Conservation (phyloP, 64 coral and sea anemone species). For the Acropora yongei region DNA sequence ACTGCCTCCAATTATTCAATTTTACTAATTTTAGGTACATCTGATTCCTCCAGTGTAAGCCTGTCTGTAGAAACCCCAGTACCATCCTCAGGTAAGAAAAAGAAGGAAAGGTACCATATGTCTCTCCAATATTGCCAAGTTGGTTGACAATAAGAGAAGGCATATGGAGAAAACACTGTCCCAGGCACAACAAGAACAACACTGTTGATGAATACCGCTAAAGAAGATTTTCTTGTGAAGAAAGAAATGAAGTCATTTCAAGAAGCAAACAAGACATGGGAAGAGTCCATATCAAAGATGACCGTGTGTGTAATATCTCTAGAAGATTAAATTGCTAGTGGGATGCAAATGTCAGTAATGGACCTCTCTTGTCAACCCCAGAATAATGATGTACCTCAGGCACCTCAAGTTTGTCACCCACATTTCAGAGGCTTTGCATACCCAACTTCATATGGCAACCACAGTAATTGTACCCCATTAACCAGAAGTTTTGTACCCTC, state of each 20-base stretch:
- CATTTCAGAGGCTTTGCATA: not conserved
- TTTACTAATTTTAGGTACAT: no score
- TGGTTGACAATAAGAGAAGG: constrained; percentile 27
- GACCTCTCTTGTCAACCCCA: constrained; percentile 24
- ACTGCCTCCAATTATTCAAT: no score
- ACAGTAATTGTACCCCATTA: not conserved
- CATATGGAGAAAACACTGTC: constrained; percentile 25
- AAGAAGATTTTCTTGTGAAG: constrained; percentile 45
- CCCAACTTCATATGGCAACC: constrained; percentile 3
- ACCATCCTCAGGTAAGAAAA: constrained; percentile 17
- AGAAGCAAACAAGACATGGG: not conserved
- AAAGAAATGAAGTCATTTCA: constrained; percentile 39
- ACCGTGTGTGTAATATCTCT: constrained; percentile 41
- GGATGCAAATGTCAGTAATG: constrained; percentile 41
- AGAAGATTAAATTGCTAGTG: constrained; percentile 41
- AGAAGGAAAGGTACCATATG: not conserved
- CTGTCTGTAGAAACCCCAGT: constrained; percentile 13
- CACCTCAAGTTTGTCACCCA: not conserved
- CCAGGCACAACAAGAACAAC: not conserved
- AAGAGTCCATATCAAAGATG: constrained; percentile 54
- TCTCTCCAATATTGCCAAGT: not conserved
- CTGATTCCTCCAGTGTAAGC: no score
- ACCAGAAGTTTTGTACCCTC: constrained; percentile 3
- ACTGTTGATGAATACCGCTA: constrained; percentile 34
- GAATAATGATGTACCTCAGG: no score